A percentile compares a stretch with the other conserved stretches of the same genome.
These are phyloP conservation scores for Oncorhynchus clarkii DNA, from an alignment of 2,113 vertebrate genomes.

Conservation along the genomic window DNA sequence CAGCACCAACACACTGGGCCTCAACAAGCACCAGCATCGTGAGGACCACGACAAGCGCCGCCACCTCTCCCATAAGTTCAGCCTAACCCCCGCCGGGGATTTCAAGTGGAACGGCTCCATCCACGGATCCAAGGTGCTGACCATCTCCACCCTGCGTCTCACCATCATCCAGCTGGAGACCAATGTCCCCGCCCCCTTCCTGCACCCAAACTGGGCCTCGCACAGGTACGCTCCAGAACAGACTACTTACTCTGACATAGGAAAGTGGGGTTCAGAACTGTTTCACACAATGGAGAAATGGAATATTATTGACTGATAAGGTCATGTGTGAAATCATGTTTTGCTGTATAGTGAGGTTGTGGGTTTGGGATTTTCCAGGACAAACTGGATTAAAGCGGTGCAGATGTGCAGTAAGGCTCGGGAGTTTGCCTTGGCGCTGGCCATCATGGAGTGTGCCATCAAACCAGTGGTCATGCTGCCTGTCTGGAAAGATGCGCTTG, in stretches of 20 bases:
- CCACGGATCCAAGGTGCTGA: conserved; percentile 92
- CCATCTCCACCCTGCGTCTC: conserved; percentile 92
- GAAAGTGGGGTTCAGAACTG: too few relatives aligned
- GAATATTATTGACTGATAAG: too few relatives aligned
- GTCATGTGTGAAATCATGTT: too few relatives aligned
- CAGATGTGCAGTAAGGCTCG: conserved; percentile 99
- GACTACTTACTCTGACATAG: too few relatives aligned
- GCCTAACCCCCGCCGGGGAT: conserved; percentile 94
- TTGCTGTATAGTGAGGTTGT: not conserved
- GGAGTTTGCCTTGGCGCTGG: conserved; percentile 96
- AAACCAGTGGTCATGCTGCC: conserved; percentile 98
- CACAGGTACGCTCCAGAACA: conserved; percentile 81
- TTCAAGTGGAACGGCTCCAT: conserved; percentile 99
- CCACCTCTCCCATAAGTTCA: conserved; percentile 97
- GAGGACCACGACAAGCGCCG: conserved; percentile 97
- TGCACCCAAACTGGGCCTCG: conserved; percentile 98
- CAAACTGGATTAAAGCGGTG: conserved; percentile 99
- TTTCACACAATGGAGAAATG: too few relatives aligned
- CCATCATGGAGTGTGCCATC: conserved; percentile 97
- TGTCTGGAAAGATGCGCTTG: conserved; percentile 93
- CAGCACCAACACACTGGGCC: conserved; percentile 88
- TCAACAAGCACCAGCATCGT: conserved; percentile 98
- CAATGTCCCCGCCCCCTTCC: conserved; percentile 94
- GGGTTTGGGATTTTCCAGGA: conserved; percentile 65
- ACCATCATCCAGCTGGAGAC: conserved; percentile 98